Base-by-base conservation (phyloP, 2,113 vertebrate species). In the Syngnathus scovelli region DNA sequence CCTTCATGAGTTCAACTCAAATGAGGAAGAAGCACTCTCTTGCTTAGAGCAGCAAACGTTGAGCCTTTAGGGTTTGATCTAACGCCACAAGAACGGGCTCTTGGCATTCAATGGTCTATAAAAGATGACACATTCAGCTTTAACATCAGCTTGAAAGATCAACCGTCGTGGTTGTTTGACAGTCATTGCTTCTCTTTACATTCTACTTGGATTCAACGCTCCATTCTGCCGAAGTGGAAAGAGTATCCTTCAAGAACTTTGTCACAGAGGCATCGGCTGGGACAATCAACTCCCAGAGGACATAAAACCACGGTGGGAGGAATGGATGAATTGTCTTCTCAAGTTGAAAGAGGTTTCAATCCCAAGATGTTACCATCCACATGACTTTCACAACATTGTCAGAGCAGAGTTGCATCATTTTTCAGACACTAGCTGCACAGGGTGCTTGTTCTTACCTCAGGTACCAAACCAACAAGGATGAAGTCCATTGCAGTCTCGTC, bases 281-380 rank as follows among this genome's bases (percentile, higher is more conserved):
- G 76, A 78, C 39, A 59, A 78, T 9, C 71, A 15, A 0, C 6
- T 78, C 7, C 51, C 59, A 6, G 67, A 67, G 0, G 13, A 70
- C 4, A 1, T 69, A 0, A 8, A 4, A 1, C 1, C 43, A 61
- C 37, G 44, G 37, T 64, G 76, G 76, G 67, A 72, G 58, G 38
- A 71, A 1, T 72, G 62, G 75, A 54, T 27, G 23, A 27, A 27
- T 27, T 27, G 23, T 27, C 23, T 27, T 27, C 23, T 27, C 23
- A 27, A 27, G 23, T 27, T 27, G 23, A 27, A 27, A 27, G 23
- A 27, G 23, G 23, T 27, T 27, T 27, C 33, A 5, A 27, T 68
- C 7, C 52, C 66, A 1, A 59, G 60, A 60, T 65, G 67, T 33
- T 69, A 65, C 21, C 36, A 23, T 6, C 61, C 67, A n/a, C n/a